Base-by-base conservation (phyloP, 1,140 invertebrate genomes). In the Ericerus pela region DNA sequence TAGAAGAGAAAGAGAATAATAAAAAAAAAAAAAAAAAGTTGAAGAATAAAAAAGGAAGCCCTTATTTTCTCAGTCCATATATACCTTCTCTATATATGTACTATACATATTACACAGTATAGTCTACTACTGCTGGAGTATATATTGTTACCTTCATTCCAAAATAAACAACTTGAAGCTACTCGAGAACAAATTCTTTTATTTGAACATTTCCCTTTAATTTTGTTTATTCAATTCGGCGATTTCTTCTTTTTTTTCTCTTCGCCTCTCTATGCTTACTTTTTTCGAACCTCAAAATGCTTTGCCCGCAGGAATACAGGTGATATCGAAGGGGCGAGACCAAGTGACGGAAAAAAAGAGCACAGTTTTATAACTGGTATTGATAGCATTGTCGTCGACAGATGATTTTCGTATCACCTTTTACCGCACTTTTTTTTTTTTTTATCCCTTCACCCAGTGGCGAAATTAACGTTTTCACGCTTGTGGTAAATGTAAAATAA, bases 151-250 rank as follows among this genome's bases (percentile, higher is more conserved):
- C 41, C 4, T 47, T 47, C n/a, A 47, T 47, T 14, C 41, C 41
- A 47, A 47, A 47, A 24, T 47, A 47, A 47, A 47, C 20, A 47
- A 47, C 41, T 47, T 12, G 41, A 18, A 47, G 41, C 41, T 47
- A 47, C 41, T 47, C 41, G 20, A 47, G 41, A 47, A 47, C 26
- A 47, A 47, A 47, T 47, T 47, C 41, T 47, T 47, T 47, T 47
- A 47, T 47, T 47, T 47, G 41, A 16, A 20, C 20, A 47, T 47
- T 47, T 47, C 41, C 10, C 10, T 10, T n/a, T n/a, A n/a, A n/a
- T n/a, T 47, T 47, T 47, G 26, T 47, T 47, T 47, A 47, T 47
- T 47, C 41, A 47, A 47, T 47, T 24, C 41, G 41, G 18, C 20
- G 4, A n/a, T n/a, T n/a, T n/a, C n/a, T n/a, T n/a, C n/a, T n/a